Percentiles rank a stretch among this genome's conserved stretches.
These are phyloP conservation scores for Exocentrus adspersus DNA, from an alignment of 2,888 invertebrate species.

Conservation along the genomic window DNA sequence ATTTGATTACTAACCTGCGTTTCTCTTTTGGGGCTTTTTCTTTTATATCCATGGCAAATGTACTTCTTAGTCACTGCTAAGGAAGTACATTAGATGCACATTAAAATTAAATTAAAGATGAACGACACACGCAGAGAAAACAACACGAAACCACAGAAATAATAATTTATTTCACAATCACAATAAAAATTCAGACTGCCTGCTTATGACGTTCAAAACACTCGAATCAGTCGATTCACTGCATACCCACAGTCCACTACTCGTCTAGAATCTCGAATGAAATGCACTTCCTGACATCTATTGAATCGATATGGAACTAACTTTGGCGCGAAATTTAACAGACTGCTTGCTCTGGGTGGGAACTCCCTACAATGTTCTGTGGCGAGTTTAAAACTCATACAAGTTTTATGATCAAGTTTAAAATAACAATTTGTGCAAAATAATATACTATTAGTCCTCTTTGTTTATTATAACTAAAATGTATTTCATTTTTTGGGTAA, in stretches of 20 bases:
- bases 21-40: constrained; percentile 70
- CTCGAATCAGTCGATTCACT: too few species aligned
- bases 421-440: too few species aligned
- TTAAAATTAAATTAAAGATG: constrained; percentile 30
- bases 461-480: too few species aligned
- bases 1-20: constrained; percentile 74
- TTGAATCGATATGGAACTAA: constrained; percentile 35
- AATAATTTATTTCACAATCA: constrained; percentile 44
- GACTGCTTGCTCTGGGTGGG: too few species aligned
- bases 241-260: too few species aligned
- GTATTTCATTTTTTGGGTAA: too few species aligned
- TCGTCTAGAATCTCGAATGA: constrained; percentile 30
- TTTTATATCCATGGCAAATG: constrained; percentile 57
- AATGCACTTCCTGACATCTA: constrained; percentile 43
- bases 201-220: constrained; percentile 52
- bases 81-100: constrained; percentile 55
- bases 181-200: constrained; percentile 44
- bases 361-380: too few species aligned
- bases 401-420: too few species aligned
- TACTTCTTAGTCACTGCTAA: constrained; percentile 64
- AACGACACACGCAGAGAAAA: constrained; percentile 45
- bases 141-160: constrained; percentile 19
- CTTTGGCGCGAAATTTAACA: constrained; percentile 29
- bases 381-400: too few species aligned
- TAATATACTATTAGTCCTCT: too few species aligned